These are phyloP conservation scores for Eupithecia subumbrata DNA, from an alignment of 2,888 invertebrate species.

Conservation along the genomic window DNA sequence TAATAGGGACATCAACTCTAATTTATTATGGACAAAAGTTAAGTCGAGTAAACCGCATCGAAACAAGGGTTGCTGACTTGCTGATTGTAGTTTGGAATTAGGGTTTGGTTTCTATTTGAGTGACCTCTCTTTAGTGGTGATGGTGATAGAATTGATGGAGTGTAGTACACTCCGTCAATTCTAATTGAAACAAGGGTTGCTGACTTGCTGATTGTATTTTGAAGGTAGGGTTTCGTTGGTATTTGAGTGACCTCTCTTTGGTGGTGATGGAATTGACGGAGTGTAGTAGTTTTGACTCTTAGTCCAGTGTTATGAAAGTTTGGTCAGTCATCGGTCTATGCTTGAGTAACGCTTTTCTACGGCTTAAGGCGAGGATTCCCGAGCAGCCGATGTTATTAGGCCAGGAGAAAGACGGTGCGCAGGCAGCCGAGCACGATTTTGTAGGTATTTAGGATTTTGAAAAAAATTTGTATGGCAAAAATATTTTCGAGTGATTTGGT, in stretches of 20 bases:
- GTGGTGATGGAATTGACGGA: not conserved
- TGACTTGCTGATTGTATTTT: slow-evolving; percentile 24
- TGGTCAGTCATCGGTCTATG: no score
- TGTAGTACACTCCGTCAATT: no score
- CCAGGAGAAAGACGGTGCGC: no score
- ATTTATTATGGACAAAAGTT: slow-evolving; percentile 30
- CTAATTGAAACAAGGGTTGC: slow-evolving; percentile 18
- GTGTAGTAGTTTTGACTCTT: no score
- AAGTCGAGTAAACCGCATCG: slow-evolving; percentile 17
- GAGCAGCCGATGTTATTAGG: no score
- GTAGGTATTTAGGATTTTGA: no score
- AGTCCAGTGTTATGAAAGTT: no score
- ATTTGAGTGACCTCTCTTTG: not conserved
- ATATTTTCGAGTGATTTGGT: no score
- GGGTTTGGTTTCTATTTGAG: slow-evolving; percentile 12
- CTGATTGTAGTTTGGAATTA: slow-evolving; percentile 24
- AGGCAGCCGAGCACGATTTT: no score
- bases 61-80: slow-evolving; percentile 24
- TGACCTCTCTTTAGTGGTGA: not conserved
- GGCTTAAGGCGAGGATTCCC: no score
- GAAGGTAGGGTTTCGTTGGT: slow-evolving; percentile 19
- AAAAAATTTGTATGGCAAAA: no score
- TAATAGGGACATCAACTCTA: slow-evolving; percentile 10
- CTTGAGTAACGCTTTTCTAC: no score
- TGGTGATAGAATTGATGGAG: not conserved